These are phyloP conservation scores for Sminthurides aquaticus DNA, from an alignment of 2,888 invertebrate genomes.

Conservation along the genomic window DNA sequence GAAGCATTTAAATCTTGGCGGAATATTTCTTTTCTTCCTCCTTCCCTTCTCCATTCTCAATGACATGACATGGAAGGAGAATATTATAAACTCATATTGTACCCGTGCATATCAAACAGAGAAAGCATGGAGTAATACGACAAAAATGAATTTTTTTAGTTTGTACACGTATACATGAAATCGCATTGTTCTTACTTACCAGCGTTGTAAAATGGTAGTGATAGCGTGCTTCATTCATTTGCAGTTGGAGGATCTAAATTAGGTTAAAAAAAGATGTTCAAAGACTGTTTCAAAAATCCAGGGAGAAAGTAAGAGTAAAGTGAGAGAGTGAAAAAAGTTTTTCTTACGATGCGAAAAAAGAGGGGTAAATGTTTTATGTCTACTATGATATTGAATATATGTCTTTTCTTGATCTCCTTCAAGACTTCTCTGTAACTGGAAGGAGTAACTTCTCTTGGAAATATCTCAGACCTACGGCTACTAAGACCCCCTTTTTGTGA, in stretches of 20 bases:
- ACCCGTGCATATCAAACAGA: too few species aligned
- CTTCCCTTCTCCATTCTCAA: too few species aligned
- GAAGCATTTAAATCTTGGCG: not conserved
- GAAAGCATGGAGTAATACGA: too few species aligned
- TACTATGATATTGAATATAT: slow-evolving; percentile 77
- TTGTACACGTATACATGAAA: too few species aligned
- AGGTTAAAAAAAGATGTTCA: not conserved
- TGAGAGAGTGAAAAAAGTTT: not conserved
- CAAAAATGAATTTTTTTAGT: too few species aligned
- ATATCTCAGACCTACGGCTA: slow-evolving; percentile 58
- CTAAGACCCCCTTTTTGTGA: slow-evolving; percentile 51
- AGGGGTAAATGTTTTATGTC: slow-evolving; percentile 73
- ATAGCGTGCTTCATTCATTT: slow-evolving; percentile 92
- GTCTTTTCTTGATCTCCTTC: slow-evolving; percentile 75
- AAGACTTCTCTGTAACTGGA: slow-evolving; percentile 65
- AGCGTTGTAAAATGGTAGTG: slow-evolving; percentile 93
- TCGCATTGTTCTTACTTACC: too few species aligned
- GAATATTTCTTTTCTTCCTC: too few species aligned
- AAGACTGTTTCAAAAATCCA: not conserved
- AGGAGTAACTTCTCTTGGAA: slow-evolving; percentile 60
- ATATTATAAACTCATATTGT: too few species aligned
- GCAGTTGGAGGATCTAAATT: slow-evolving; percentile 81
- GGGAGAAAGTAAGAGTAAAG: too few species aligned
- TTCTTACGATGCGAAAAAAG: slow-evolving; percentile 77
- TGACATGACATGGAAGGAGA: too few species aligned